A percentile compares a stretch with the other conserved stretches of the same genome.
These are phyloP conservation scores for Sphaerophoria rueppellii DNA, from an alignment of 2,888 invertebrate genomes.

Conservation along the genomic window DNA sequence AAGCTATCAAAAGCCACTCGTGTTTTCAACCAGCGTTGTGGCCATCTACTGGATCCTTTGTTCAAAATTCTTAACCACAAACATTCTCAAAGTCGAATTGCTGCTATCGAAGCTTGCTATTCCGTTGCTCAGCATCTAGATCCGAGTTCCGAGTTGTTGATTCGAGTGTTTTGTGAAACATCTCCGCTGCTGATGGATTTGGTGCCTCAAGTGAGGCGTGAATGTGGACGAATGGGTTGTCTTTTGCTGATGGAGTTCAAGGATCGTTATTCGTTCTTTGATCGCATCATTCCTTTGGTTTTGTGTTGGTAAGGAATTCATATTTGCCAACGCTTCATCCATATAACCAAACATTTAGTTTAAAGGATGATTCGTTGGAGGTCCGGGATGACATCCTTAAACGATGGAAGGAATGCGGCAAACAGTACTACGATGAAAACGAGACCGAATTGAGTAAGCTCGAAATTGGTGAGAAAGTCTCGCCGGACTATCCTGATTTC, in stretches of 20 bases:
- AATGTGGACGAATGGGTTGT: conserved; percentile 90
- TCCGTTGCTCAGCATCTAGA: conserved; percentile 83
- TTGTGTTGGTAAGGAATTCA: conserved; percentile 86
- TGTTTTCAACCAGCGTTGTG: conserved; percentile 90
- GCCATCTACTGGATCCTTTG: conserved; percentile 88
- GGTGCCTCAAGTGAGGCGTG: conserved; percentile 89
- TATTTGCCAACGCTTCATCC: too few species aligned
- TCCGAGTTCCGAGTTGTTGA: conserved; percentile 88
- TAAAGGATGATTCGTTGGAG: conserved; percentile 91
- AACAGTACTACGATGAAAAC: conserved; percentile 92
- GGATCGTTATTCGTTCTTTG: conserved; percentile 95
- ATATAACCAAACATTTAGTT: conserved; percentile 79
- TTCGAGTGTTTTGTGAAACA: conserved; percentile 89
- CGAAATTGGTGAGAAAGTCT: conserved; percentile 87
- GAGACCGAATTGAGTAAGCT: conserved; percentile 93
- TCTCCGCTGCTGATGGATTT: conserved; percentile 95
- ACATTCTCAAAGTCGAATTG: conserved; percentile 90
- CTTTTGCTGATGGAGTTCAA: conserved; percentile 89
- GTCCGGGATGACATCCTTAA: conserved; percentile 85
- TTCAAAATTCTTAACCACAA: conserved; percentile 90
- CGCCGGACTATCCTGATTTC: conserved; percentile 88
- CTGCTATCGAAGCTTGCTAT: conserved; percentile 89
- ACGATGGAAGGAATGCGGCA: conserved; percentile 89
- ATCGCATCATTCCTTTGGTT: conserved; percentile 91
- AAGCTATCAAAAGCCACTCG: conserved; percentile 85